These are phyloP conservation scores for Pogonocherus hispidulus DNA, from an alignment of 2,888 invertebrate genomes.

Conservation along the genomic window DNA sequence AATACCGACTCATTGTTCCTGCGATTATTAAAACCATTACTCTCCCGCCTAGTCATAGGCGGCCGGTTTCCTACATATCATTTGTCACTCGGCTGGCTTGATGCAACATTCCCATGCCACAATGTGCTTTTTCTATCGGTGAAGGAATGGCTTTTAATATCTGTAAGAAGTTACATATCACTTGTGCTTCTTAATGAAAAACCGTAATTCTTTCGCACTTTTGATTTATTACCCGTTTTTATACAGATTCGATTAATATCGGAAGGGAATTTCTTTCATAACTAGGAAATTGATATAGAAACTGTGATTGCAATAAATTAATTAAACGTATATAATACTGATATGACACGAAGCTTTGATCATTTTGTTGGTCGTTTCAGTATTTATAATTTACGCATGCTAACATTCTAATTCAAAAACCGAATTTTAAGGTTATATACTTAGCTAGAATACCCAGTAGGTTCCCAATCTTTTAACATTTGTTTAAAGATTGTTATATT, in stretches of 20 bases:
- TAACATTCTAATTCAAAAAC: too few relatives aligned
- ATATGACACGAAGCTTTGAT: too few relatives aligned
- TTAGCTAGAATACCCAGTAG: too few relatives aligned
- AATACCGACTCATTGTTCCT: constrained; percentile 50
- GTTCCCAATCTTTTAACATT: too few relatives aligned
- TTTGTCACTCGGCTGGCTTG: constrained; percentile 51
- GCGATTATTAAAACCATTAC: constrained; percentile 54
- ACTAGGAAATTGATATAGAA: background rate
- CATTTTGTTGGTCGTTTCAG: too few relatives aligned
- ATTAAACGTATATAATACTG: background rate
- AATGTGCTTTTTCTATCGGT: constrained; percentile 11
- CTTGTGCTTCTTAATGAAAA: background rate
- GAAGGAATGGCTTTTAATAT: constrained; percentile 39
- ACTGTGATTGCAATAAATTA: background rate
- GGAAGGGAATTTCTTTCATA: background rate
- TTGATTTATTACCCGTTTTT: constrained; percentile 10
- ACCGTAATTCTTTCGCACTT: background rate
- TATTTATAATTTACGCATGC: too few relatives aligned
- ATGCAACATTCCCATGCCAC: constrained; percentile 38
- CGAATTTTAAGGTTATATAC: too few relatives aligned
- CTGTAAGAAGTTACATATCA: constrained; percentile 35
- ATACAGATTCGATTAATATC: background rate
- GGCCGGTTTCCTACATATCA: constrained; percentile 49
- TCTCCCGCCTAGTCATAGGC: constrained; percentile 48
- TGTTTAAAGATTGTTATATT: too few relatives aligned